Conservation (phyloP, 1,140 invertebrate species). For the Agrilus planipennis region DNA sequence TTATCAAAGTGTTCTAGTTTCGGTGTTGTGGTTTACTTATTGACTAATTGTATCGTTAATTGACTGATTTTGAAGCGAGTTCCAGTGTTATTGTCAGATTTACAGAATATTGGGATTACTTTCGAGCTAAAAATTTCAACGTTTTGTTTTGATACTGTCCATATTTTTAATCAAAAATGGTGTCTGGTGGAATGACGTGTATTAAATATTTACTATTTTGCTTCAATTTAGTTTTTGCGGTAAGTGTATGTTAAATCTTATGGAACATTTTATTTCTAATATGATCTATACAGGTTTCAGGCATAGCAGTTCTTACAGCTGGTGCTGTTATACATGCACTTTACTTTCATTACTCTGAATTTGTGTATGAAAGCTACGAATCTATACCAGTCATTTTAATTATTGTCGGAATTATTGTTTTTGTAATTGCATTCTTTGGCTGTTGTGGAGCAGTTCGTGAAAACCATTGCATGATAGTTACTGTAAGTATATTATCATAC, state of each 20-base stretch:
- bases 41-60: no score
- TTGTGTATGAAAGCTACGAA: slow-evolving; percentile 55
- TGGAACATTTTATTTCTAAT: neutral
- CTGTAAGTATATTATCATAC: slow-evolving; percentile 40
- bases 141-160: no score
- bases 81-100: no score
- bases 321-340: slow-evolving; percentile 54
- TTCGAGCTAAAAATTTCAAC: no score
- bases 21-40: no score
- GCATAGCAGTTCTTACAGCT: slow-evolving; percentile 59
- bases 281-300: slow-evolving; percentile 49
- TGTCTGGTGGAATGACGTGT: slow-evolving; percentile 61
- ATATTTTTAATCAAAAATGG: slow-evolving; percentile 44
- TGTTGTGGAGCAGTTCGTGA: slow-evolving; percentile 81
- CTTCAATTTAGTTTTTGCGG: slow-evolving; percentile 73
- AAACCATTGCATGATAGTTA: slow-evolving; percentile 78
- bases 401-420: slow-evolving; percentile 70
- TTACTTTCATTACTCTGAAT: slow-evolving; percentile 55
- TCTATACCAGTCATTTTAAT: slow-evolving; percentile 68
- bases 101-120: no score
- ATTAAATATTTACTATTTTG: slow-evolving; percentile 69
- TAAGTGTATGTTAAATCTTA: slow-evolving; percentile 39
- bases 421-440: slow-evolving; percentile 76
- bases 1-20: no score
- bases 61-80: no score